Percentiles rank a stretch among this genome's conserved stretches.
These are phyloP conservation scores for Glyptemys insculpta DNA, from an alignment of 2,797 vertebrate species.

Conservation along the genomic window DNA sequence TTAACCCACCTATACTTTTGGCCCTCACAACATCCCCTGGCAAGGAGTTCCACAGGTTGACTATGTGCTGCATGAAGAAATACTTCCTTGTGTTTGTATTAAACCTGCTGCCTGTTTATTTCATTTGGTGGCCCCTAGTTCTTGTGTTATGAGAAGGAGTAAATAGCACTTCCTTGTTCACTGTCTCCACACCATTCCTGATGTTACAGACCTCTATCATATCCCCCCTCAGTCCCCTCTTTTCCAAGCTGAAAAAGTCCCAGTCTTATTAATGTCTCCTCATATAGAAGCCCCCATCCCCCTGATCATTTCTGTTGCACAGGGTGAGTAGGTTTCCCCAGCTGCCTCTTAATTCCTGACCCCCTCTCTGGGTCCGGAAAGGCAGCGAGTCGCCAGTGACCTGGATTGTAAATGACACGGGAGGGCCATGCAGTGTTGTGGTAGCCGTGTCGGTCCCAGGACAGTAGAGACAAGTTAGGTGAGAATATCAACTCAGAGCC, in stretches of 20 bases:
- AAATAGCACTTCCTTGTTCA: background rate
- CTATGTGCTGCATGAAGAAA: background rate
- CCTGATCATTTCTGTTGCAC: background rate
- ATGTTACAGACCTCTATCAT: background rate
- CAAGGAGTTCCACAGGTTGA: background rate
- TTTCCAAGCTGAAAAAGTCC: background rate
- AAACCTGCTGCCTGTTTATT: background rate
- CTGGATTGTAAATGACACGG: too few relatives aligned
- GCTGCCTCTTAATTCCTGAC: background rate
- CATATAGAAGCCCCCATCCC: too few relatives aligned
- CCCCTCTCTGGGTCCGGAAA: background rate
- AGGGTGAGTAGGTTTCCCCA: background rate
- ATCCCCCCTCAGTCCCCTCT: background rate
- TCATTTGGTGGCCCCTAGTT: background rate
- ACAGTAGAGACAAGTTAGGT: background rate
- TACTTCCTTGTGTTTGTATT: background rate
- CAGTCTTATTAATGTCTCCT: background rate
- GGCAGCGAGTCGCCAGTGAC: too few relatives aligned
- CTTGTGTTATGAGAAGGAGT: background rate
- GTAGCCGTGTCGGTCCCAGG: too few relatives aligned
- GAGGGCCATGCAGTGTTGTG: background rate
- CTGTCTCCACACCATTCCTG: background rate
- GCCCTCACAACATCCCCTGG: background rate
- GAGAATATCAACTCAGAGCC: background rate
- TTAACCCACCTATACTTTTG: background rate